Evolutionary conservation across 2,888 invertebrate genomes (phyloP).

Genomic region (Pyrgus malvae): DNA sequence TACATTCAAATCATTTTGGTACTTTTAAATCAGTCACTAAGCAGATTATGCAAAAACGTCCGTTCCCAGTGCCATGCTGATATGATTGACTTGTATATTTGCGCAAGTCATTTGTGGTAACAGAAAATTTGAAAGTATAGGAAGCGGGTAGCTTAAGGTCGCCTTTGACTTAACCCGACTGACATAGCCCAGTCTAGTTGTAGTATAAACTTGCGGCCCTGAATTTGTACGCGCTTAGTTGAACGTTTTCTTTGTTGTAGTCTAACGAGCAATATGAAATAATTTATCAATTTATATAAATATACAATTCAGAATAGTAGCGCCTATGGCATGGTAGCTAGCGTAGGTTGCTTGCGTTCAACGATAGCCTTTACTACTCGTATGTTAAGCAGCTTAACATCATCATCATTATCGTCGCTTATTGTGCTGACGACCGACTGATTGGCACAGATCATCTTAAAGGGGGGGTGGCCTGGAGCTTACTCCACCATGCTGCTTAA

Average conservation of each 20-base stretch:
- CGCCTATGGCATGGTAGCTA: too few relatives aligned
- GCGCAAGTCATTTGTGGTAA: constrained; percentile 46
- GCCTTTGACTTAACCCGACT: constrained; percentile 40
- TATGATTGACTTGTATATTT: constrained; percentile 45
- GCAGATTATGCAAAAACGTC: constrained; percentile 24
- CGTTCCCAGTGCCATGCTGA: constrained; percentile 32
- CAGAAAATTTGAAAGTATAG: constrained; percentile 63
- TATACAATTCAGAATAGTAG: too few relatives aligned
- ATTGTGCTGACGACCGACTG: too few relatives aligned
- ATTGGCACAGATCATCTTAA: too few relatives aligned
- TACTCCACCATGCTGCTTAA: too few relatives aligned
- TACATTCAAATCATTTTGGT: constrained; percentile 2
- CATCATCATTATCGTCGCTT: too few relatives aligned
- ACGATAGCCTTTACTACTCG: too few relatives aligned
- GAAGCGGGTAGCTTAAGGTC: constrained; percentile 55
- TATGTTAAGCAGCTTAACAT: too few relatives aligned
- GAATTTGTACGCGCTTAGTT: background rate
- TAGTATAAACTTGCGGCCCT: background rate
- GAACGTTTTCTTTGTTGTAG: background rate
- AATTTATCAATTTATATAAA: too few relatives aligned
- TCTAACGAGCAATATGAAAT: background rate
- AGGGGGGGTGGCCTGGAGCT: too few relatives aligned
- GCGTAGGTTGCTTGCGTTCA: too few relatives aligned
- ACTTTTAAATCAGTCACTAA: constrained; percentile 1
- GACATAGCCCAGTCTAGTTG: constrained; percentile 1